Conservation (phyloP, 2,888 invertebrate genomes). For the Chymomyza caudatula region DNA sequence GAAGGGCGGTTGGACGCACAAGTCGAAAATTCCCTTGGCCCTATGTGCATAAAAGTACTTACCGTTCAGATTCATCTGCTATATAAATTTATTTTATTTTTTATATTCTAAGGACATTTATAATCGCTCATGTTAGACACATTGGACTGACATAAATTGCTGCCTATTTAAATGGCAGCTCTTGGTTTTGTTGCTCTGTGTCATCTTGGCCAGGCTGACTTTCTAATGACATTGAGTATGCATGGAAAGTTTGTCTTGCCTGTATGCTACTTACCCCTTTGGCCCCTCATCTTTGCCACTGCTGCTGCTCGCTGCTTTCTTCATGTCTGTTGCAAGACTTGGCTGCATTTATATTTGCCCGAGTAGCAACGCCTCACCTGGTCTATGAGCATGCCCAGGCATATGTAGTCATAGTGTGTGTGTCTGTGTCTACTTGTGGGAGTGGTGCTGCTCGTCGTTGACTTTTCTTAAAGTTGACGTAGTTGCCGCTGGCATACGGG, state of each 20-base stretch:
- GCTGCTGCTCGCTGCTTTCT: no score
- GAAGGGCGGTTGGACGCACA: no score
- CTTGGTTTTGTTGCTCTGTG: neutral
- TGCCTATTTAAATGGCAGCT: neutral
- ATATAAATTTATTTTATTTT: no score
- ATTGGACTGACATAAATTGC: neutral
- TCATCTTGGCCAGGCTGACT: constrained; percentile 41
- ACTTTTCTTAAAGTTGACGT: constrained; percentile 14
- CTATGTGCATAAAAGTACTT: no score
- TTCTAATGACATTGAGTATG: constrained; percentile 73
- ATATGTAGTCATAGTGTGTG: neutral
- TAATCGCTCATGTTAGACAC: neutral
- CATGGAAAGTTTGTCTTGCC: constrained; percentile 60
- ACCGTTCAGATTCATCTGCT: neutral
- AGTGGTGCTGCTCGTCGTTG: constrained; percentile 29
- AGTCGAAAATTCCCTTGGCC: no score
- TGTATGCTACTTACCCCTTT: constrained; percentile 32
- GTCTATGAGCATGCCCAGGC: constrained; percentile 16
- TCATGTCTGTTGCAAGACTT: neutral
- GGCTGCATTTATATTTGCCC: neutral
- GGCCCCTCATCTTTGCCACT: neutral
- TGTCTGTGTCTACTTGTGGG: neutral
- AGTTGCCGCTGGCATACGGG: neutral
- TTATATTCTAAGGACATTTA: neutral
- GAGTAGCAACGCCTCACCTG: constrained; percentile 37